Evolutionary conservation across 2,888 invertebrate species (phyloP).

Genomic region (Cinara cedri): DNA sequence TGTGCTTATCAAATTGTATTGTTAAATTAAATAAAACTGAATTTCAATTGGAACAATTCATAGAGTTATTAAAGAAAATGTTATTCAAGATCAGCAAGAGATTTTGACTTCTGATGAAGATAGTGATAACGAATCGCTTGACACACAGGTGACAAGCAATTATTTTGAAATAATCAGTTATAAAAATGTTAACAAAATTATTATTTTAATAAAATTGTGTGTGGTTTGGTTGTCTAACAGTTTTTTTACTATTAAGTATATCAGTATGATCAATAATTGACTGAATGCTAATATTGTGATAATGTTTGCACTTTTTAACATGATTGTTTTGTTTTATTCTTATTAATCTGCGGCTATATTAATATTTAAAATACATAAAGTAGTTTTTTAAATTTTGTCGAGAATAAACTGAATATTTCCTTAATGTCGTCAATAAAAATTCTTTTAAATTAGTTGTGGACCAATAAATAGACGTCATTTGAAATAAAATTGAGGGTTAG

Average conservation of each 20-base stretch:
- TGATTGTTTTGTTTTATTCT: background rate
- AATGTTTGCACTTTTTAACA: slow-evolving; percentile 22
- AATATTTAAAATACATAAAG: no score
- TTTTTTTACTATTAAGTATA: background rate
- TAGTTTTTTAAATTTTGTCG: no score
- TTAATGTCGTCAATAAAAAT: no score
- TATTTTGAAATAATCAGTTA: slow-evolving; percentile 27
- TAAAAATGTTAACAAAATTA: slow-evolving; percentile 24
- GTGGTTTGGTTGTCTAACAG: slow-evolving; percentile 22
- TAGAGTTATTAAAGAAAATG: slow-evolving; percentile 37
- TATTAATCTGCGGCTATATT: no score
- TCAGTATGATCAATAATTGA: background rate
- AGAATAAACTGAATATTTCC: no score
- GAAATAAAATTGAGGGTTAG: no score
- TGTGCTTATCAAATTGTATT: background rate
- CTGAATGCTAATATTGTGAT: background rate
- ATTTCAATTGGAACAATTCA: slow-evolving; percentile 10
- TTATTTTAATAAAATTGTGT: background rate
- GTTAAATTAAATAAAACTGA: slow-evolving; percentile 9
- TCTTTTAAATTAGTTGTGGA: no score
- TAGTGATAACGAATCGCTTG: slow-evolving; percentile 51
- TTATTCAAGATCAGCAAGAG: slow-evolving; percentile 30
- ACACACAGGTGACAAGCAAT: slow-evolving; percentile 54
- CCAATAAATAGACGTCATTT: no score
- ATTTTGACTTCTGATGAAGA: slow-evolving; percentile 46